phyloP scores from a whole-genome alignment of 2,113 vertebrate genomes.

The Nothobranchius kuhntae region DNA sequence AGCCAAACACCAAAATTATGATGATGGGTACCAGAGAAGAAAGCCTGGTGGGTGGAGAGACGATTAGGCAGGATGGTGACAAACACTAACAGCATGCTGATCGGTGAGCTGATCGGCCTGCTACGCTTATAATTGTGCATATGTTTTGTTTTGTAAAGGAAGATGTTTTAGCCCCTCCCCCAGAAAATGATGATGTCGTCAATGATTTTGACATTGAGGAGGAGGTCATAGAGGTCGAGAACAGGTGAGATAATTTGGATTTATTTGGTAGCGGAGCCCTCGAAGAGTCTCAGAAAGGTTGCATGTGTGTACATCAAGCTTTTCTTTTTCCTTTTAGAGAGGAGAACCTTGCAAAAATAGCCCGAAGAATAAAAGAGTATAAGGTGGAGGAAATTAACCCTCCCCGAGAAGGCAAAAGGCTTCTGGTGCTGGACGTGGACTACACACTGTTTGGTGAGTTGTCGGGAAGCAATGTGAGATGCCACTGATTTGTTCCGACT shows the following conservation, averaged over 20 bases:
- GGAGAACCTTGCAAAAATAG: conserved; percentile 97
- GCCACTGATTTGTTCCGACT: not conserved
- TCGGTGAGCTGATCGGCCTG: not conserved
- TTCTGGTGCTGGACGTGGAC: conserved; percentile 96
- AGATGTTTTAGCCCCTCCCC: conserved; percentile 96
- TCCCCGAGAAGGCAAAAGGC: conserved; percentile 93
- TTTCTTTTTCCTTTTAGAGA: conserved; percentile 78
- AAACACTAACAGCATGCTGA: not conserved
- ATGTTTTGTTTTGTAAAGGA: conserved; percentile 80
- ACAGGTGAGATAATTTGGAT: conserved; percentile 80
- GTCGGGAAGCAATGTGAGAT: not conserved
- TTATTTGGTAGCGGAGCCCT: not conserved
- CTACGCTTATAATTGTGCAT: not conserved
- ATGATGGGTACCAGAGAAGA: conserved; percentile 99
- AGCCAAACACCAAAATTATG: conserved; percentile 99
- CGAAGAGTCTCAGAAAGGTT: not conserved
- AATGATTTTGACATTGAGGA: conserved; percentile 99
- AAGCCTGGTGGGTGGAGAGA: conserved; percentile 86
- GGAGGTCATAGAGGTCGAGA: conserved; percentile 97
- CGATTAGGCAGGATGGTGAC: too few relatives aligned
- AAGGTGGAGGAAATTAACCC: conserved; percentile 95
- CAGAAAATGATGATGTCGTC: conserved; percentile 96
- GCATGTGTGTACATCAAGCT: not conserved
- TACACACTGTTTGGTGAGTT: conserved; percentile 97
- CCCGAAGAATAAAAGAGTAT: conserved; percentile 95